Conservation (phyloP, 2,797 vertebrate genomes). For the Octomys mimax region DNA sequence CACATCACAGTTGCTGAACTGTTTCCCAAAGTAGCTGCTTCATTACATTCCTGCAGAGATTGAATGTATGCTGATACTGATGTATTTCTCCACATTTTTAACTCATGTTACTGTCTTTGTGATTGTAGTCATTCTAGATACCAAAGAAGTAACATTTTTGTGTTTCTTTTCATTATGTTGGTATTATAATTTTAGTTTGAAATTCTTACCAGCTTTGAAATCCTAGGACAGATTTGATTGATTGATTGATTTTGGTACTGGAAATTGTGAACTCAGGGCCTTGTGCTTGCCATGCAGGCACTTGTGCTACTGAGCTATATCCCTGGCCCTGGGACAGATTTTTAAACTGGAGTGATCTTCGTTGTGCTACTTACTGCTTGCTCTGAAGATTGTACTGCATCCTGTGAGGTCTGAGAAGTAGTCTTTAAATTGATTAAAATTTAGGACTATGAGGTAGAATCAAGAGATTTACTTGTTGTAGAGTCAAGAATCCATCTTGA, state of each 20-base stretch:
- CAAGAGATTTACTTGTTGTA: background rate
- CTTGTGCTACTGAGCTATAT: too few species aligned
- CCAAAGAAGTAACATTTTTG: background rate
- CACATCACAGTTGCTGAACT: background rate
- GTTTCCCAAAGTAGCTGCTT: background rate
- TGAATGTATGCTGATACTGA: background rate
- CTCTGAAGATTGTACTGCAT: background rate
- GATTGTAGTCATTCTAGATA: background rate
- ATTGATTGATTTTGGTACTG: too few species aligned
- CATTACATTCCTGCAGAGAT: background rate
- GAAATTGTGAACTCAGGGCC: too few species aligned
- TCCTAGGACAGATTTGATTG: background rate
- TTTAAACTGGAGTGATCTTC: background rate
- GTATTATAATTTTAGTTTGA: conserved; percentile 37
- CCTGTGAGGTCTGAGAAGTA: background rate
- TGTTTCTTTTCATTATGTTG: conserved; percentile 42
- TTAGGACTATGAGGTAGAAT: background rate
- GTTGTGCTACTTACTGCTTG: background rate
- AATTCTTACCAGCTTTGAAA: background rate
- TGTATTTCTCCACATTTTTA: background rate
- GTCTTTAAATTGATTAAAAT: conserved; percentile 10
- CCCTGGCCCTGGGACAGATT: background rate
- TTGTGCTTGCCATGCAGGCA: too few species aligned
- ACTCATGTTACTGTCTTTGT: background rate
- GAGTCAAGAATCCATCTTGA: background rate